Evolutionary conservation across 2,113 vertebrate genomes (phyloP).

Genomic region (Melospiza melodia): DNA sequence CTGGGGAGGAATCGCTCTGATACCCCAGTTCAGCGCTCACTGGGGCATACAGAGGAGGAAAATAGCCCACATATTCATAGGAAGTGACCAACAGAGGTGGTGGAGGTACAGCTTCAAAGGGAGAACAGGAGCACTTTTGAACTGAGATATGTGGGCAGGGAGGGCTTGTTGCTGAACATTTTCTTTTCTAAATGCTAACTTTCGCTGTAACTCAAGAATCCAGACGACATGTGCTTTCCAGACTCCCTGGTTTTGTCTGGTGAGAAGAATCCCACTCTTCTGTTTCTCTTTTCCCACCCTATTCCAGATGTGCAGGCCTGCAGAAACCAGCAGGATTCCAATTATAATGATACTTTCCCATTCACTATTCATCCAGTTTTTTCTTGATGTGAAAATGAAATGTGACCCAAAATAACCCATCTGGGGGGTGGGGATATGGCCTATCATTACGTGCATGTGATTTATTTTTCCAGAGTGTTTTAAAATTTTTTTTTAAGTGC

Average conservation of each 20-base stretch:
- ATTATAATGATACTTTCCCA: conserved; percentile 58
- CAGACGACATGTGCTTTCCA: conserved; percentile 59
- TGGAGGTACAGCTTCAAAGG: background rate
- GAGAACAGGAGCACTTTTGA: background rate
- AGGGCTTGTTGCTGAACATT: background rate
- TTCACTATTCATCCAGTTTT: conserved; percentile 65
- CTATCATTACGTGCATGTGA: background rate
- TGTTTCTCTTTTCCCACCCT: conserved; percentile 60
- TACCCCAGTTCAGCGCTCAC: background rate
- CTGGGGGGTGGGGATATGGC: background rate
- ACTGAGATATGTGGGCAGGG: background rate
- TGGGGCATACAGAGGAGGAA: background rate
- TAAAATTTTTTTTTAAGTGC: background rate
- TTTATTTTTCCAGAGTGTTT: conserved; percentile 36
- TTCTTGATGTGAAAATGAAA: conserved; percentile 68
- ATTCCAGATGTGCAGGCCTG: conserved; percentile 69
- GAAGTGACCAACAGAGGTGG: background rate
- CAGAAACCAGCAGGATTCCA: conserved; percentile 69
- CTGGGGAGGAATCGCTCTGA: background rate
- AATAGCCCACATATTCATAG: background rate
- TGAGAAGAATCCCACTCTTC: conserved; percentile 34
- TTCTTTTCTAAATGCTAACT: conserved; percentile 35
- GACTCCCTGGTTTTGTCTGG: conserved; percentile 52
- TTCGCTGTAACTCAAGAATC: conserved; percentile 48
- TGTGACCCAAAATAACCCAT: conserved; percentile 61